Base-by-base conservation (phyloP, 2,797 vertebrate species). In the Girardinus metallicus region DNA sequence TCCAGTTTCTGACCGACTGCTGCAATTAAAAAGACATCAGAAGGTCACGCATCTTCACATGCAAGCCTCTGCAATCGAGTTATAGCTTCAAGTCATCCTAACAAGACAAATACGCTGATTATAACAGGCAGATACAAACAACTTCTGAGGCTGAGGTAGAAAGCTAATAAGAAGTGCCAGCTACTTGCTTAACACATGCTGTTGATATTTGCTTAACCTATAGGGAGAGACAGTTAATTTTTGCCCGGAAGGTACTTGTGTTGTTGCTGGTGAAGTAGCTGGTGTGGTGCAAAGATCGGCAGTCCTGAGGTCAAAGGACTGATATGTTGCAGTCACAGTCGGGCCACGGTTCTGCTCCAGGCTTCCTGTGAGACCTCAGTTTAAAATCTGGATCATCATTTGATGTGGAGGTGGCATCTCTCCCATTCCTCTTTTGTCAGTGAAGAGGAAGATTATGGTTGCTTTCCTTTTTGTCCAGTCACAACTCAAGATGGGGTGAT, bases 281-380 rank as follows among this genome's bases (percentile, higher is more conserved):
- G 79, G 73, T 87, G 78, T 84, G 80, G 81, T 53, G 41, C 75
- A 76, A 87, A 79, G 87, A 89, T 88, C 86, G 62, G 76, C 78
- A 80, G 85, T 89, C 87, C 81, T 90, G 80, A 86, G 92, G 89
- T 93, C 83, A 9, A 82, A 86, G 88, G 90, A 78, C 88, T 88
- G 89, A 92, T 91, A 88, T 93, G 91, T 94, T 89, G 94, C 80
- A 83, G 62, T 80, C 46, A 72, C 66, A 83, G 72, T 80, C 44
- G 51, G 75, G 81, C 66, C 74, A 62, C 34, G 73, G 74, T 18
- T 64, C 73, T 80, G 87, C 90, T 91, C 68, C 73, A 80, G 90
- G 91, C 88, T 81, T 87, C 12, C 81, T 79, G 62, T 66, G 87
- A 88, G 90, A 89, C 87, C 89, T 90, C 86, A 73, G 77, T 74